Evolutionary conservation across 2,888 invertebrate genomes (phyloP).

Genomic region (Antheraea assamensis): DNA sequence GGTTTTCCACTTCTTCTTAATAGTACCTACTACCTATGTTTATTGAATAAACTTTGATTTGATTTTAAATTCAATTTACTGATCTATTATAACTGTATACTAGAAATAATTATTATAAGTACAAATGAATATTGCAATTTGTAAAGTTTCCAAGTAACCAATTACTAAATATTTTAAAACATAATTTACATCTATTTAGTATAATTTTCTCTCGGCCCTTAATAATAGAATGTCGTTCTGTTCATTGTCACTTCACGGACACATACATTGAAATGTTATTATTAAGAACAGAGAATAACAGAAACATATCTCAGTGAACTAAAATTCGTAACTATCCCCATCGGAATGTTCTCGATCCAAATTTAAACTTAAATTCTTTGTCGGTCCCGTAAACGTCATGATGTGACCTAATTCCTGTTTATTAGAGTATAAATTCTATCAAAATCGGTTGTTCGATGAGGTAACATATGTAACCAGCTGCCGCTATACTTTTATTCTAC

Average conservation of each 20-base stretch:
- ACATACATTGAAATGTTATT: not conserved
- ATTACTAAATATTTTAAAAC: not conserved
- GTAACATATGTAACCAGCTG: constrained; percentile 7
- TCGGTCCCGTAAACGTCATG: constrained; percentile 25
- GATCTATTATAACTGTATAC: too few relatives aligned
- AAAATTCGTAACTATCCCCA: not conserved
- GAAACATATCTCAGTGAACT: not conserved
- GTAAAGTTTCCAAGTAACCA: not conserved
- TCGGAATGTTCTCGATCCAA: constrained; percentile 17
- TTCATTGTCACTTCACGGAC: not conserved
- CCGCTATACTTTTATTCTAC: not conserved
- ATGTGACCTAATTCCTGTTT: constrained; percentile 30
- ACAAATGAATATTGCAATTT: not conserved
- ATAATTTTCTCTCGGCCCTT: not conserved
- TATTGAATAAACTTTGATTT: too few relatives aligned
- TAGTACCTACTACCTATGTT: too few relatives aligned
- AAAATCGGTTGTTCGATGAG: constrained; percentile 20
- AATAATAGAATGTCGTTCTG: constrained; percentile 16
- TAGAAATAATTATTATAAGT: too few relatives aligned
- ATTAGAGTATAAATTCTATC: constrained; percentile 28
- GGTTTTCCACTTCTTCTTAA: too few relatives aligned
- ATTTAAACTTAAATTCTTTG: constrained; percentile 20
- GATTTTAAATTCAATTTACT: too few relatives aligned
- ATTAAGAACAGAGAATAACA: not conserved
- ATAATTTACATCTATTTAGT: constrained; percentile 10